Percentiles rank a stretch among this genome's conserved stretches.
These are phyloP conservation scores for Monochamus alternatus DNA, from an alignment of 2,888 invertebrate genomes.

Conservation along the genomic window DNA sequence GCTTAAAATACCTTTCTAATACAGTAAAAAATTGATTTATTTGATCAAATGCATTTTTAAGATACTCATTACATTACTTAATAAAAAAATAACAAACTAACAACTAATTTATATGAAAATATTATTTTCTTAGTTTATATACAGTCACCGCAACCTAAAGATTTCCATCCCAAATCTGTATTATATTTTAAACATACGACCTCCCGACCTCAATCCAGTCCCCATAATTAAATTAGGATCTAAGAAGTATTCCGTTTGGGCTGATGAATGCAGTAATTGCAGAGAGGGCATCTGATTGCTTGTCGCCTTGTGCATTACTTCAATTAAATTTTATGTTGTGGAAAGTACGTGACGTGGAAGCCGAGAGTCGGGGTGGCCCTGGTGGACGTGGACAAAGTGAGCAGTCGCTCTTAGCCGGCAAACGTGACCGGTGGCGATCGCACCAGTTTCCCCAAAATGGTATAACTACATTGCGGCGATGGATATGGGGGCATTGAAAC, in stretches of 20 bases:
- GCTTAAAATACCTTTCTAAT: too few relatives aligned
- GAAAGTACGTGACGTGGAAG: slow-evolving; percentile 60
- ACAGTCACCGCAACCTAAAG: too few relatives aligned
- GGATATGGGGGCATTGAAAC: slow-evolving; percentile 9
- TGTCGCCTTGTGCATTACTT: slow-evolving; percentile 61
- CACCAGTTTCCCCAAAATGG: slow-evolving; percentile 22
- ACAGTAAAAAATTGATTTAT: too few relatives aligned
- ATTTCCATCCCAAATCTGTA: too few relatives aligned
- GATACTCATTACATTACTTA: too few relatives aligned
- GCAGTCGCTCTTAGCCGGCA: slow-evolving; percentile 29
- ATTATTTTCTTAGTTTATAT: too few relatives aligned
- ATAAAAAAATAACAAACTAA: too few relatives aligned
- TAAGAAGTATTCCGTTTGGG: slow-evolving; percentile 11
- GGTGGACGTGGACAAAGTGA: slow-evolving; percentile 34
- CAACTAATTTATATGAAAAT: too few relatives aligned
- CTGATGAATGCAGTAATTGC: slow-evolving; percentile 48
- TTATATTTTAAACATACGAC: too few relatives aligned
- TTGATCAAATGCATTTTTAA: too few relatives aligned
- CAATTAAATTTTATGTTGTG: slow-evolving; percentile 63
- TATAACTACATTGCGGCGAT: slow-evolving; percentile 33
- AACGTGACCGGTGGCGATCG: slow-evolving; percentile 32
- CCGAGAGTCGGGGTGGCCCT: slow-evolving; percentile 25
- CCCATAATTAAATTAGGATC: slow-evolving; percentile 9
- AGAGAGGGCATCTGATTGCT: slow-evolving; percentile 57
- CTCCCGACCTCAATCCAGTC: neutral